A percentile compares a stretch with the other conserved stretches of the same genome.
phyloP scores from a whole-genome alignment of 2,888 invertebrate genomes.

The Trachelus tabidus region DNA sequence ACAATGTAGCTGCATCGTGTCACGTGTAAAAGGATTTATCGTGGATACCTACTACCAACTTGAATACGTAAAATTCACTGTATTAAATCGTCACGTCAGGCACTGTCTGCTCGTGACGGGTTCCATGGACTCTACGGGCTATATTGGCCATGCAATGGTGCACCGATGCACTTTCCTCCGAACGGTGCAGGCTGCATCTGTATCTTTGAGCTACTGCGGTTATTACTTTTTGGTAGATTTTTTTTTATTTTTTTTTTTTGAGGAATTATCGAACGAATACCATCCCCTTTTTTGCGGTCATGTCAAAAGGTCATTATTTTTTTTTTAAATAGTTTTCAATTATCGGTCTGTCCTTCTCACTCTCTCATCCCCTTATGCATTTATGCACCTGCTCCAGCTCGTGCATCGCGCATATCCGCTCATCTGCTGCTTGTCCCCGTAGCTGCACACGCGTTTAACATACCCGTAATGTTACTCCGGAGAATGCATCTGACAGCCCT shows the following conservation, averaged over 20 bases:
- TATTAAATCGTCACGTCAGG: not conserved
- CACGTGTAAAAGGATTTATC: not conserved
- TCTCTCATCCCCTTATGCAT: not conserved
- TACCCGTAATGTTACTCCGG: not conserved
- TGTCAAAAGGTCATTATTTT: too few relatives aligned
- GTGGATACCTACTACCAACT: not conserved
- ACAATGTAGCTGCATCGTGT: not conserved
- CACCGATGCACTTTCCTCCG: not conserved
- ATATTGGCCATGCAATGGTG: not conserved
- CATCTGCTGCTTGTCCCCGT: not conserved
- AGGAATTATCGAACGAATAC: too few relatives aligned
- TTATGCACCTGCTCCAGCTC: not conserved
- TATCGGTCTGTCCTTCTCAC: not conserved
- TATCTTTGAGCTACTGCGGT: too few relatives aligned
- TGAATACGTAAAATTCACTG: not conserved
- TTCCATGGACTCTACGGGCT: not conserved
- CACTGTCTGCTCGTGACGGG: not conserved
- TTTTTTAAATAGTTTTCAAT: not conserved
- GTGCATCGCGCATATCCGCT: not conserved
- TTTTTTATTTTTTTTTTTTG: too few relatives aligned
- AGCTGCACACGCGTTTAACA: not conserved
- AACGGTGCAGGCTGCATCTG: too few relatives aligned
- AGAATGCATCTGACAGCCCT: not conserved
- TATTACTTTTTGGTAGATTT: not conserved
- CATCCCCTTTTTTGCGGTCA: too few relatives aligned